Conservation (phyloP, 2,888 invertebrate species). For the Tuberolachnus salignus region DNA sequence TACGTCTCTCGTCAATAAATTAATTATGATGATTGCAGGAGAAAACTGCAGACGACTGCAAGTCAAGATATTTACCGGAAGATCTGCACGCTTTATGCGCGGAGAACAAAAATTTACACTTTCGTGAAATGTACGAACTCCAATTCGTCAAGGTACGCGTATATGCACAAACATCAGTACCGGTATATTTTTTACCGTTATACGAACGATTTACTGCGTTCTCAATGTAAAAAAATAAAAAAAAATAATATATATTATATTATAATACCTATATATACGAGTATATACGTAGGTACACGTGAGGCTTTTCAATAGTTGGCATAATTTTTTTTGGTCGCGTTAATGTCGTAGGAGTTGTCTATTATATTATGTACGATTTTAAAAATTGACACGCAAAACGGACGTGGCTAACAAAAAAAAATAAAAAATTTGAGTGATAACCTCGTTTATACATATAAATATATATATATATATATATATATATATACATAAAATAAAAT, state of each 20-base stretch:
- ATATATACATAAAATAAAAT: no score
- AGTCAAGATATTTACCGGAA: constrained; percentile 42
- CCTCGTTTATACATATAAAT: no score
- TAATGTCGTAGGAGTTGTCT: no score
- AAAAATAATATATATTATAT: constrained; percentile 3
- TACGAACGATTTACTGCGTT: background rate
- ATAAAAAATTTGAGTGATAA: no score
- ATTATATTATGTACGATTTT: no score
- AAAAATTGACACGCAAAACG: no score
- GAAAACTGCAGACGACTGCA: constrained; percentile 46
- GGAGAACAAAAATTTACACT: constrained; percentile 54
- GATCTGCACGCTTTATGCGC: constrained; percentile 36
- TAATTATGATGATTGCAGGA: constrained; percentile 48
- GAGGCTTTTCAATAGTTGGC: no score
- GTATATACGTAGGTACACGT: background rate
- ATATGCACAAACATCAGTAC: background rate
- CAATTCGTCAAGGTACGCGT: constrained; percentile 53
- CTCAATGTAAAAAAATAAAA: constrained; percentile 9
- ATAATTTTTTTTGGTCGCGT: background rate
- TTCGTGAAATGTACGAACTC: constrained; percentile 54
- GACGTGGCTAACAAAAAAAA: no score
- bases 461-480: no score
- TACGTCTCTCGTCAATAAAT: constrained; percentile 24
- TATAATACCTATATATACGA: no score
- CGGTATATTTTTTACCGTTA: constrained; percentile 49